Conservation (phyloP, 2,888 invertebrate genomes). For the Lypha dubia region DNA sequence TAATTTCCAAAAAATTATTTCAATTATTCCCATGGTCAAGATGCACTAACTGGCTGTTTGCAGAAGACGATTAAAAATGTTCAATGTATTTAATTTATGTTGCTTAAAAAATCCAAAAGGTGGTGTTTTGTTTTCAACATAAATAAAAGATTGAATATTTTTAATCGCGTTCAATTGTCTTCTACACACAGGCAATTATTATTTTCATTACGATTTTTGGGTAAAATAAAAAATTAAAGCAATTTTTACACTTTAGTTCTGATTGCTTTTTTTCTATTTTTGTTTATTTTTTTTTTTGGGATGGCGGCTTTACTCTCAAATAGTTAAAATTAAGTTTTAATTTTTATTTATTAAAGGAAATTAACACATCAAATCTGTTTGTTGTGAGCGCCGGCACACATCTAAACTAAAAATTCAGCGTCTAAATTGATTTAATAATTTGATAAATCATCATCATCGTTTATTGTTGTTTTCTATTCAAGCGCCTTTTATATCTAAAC, state of each 20-base stretch:
- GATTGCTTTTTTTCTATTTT: background rate
- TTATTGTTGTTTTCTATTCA: conserved; percentile 15
- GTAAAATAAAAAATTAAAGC: background rate
- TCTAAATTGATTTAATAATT: conserved; percentile 60
- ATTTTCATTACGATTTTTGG: background rate
- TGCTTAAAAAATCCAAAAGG: no score
- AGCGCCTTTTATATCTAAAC: background rate
- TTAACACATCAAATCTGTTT: conserved; percentile 67
- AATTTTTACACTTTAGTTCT: background rate
- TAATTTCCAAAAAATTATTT: background rate
- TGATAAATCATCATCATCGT: conserved; percentile 23
- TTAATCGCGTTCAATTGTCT: no score
- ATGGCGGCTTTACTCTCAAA: background rate
- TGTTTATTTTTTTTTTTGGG: background rate
- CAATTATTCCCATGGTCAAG: background rate
- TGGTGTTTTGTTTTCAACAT: no score
- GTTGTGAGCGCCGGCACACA: conserved; percentile 44
- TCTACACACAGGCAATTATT: no score
- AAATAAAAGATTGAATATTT: no score
- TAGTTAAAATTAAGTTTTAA: background rate
- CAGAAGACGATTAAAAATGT: no score
- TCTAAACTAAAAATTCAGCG: conserved; percentile 19
- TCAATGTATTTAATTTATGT: no score
- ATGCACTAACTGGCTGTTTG: no score
- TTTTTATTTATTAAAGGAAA: conserved; percentile 20